Conservation (phyloP, 2,797 vertebrate species). For the Poeciliopsis presidionis region DNA sequence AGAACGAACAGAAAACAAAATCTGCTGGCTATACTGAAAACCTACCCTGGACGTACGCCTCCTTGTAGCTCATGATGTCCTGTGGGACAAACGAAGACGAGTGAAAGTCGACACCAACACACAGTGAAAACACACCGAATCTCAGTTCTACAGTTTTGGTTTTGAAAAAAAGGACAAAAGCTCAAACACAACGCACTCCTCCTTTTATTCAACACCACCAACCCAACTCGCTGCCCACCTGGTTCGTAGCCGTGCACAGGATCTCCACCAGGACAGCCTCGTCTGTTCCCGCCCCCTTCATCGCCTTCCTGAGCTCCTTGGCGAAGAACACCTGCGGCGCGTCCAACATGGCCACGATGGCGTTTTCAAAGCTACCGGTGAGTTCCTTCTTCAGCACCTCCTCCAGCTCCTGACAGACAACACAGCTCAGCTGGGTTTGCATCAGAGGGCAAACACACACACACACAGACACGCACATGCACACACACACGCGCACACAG, state of each 20-base stretch:
- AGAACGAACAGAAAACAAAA: neutral
- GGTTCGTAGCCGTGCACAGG: slow-evolving; percentile 80
- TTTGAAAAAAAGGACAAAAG: neutral
- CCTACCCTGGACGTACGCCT: slow-evolving; percentile 77
- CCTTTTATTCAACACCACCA: neutral
- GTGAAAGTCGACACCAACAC: neutral
- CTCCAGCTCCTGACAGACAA: slow-evolving; percentile 77
- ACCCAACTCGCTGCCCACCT: slow-evolving; percentile 60
- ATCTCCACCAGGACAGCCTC: slow-evolving; percentile 84
- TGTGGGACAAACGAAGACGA: slow-evolving; percentile 45
- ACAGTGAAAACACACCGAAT: neutral
- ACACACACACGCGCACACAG: too few relatives aligned
- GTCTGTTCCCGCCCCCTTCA: slow-evolving; percentile 84
- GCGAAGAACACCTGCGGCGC: slow-evolving; percentile 71
- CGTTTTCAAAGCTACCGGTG: slow-evolving; percentile 82
- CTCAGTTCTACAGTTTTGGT: neutral
- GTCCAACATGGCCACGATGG: slow-evolving; percentile 81
- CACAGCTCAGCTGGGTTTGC: neutral
- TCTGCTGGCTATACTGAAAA: neutral
- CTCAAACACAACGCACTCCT: neutral
- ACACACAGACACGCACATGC: too few relatives aligned
- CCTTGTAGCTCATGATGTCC: slow-evolving; percentile 79
- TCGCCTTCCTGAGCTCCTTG: slow-evolving; percentile 83
- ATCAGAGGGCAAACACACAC: neutral
- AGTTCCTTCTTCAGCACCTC: slow-evolving; percentile 84